Evolutionary conservation across 2,797 vertebrate species (phyloP), one percentile per base, ranked within the genome.

Genomic region (Poecilia velifera): DNA sequence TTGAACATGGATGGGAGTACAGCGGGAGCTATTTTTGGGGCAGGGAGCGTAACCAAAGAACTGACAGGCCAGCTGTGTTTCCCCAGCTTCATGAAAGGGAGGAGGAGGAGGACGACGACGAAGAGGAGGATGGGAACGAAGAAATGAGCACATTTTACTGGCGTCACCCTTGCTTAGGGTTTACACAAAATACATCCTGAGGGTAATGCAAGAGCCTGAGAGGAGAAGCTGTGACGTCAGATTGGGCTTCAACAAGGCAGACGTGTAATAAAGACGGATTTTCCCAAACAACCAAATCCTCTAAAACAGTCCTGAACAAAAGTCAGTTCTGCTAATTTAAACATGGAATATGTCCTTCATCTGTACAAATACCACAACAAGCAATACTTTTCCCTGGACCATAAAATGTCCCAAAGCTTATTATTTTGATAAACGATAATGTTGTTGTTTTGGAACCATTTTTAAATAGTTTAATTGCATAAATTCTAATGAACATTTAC

Each of bases 61-160:
- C 70, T 89, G 90, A 90, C 89, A 92, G 87, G 84, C 89, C 93
- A 93, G 92, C 93, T 93, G 91, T 87, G 90, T 91, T 90, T 93
- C 91, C 87, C 92, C 86, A 86, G 91, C 86, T 92, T 87, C 79
- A 49, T 72, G 73, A n/a, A 46, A 68, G 79, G 88, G 77, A 47
- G 76, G 73, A 82, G 71, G 36, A 53, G 72, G 84, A 80, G 81
- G 88, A 81, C 34, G 84, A 80, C 80, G 88, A 81, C 76, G 75
- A 74, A 78, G 83, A 81, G 78, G 82, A 73, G 77, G 64, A 73
- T 76, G 84, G 77, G 85, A 88, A 81, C 77, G 73, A 76, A 66
- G 62, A 68, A 79, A 80, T 78, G 74, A 83, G 84, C 86, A 71
- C 51, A 83, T 76, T 76, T 45, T 83, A 85, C 82, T 78, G 78